A percentile compares a stretch with the other conserved stretches of the same genome.
These are phyloP conservation scores for Drosophila infuscata DNA, from an alignment of 2,888 invertebrate species.

Conservation along the genomic window DNA sequence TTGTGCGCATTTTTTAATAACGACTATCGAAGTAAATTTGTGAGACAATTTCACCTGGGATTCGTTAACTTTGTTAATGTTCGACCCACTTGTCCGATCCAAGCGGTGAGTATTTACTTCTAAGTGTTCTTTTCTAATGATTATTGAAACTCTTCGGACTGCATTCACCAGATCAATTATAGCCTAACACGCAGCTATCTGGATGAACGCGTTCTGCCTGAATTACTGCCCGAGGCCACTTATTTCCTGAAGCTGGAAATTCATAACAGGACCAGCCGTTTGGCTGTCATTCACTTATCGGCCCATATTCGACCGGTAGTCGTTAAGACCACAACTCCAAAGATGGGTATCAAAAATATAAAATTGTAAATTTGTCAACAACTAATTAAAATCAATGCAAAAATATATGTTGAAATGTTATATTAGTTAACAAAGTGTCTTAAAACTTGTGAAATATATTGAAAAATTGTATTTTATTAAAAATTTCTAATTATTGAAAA, in stretches of 20 bases:
- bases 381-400: background rate
- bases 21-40: constrained; percentile 55
- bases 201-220: constrained; percentile 52
- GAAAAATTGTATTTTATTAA: too few relatives aligned
- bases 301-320: constrained; percentile 35
- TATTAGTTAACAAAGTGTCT: background rate
- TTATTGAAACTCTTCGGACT: background rate
- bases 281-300: constrained; percentile 35
- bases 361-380: background rate
- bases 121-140: background rate
- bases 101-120: constrained; percentile 44
- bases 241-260: constrained; percentile 39
- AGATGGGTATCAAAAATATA: constrained; percentile 5
- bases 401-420: background rate
- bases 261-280: constrained; percentile 24
- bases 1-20: constrained; percentile 46
- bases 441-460: background rate
- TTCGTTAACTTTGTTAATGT: constrained; percentile 41
- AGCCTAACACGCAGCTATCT: constrained; percentile 47
- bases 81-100: constrained; percentile 48
- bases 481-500: too few relatives aligned
- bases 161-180: constrained; percentile 58
- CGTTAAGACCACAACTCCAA: background rate
- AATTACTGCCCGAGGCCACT: constrained; percentile 53
- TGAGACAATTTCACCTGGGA: constrained; percentile 36